Evolutionary conservation across 2,888 invertebrate species (phyloP).

Genomic region (Nemotelus nigrinus): DNA sequence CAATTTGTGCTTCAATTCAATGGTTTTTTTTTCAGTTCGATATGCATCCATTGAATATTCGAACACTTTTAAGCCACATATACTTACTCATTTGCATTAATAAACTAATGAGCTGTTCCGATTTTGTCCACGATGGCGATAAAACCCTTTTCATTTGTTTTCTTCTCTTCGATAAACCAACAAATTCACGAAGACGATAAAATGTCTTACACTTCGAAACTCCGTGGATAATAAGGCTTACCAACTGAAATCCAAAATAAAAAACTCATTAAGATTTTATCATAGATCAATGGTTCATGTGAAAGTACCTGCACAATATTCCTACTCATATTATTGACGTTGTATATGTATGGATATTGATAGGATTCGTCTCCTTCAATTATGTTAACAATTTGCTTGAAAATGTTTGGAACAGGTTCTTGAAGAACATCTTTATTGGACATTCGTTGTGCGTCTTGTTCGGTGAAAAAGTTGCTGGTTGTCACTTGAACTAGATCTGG

Average conservation of each 20-base stretch:
- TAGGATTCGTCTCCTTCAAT: constrained; percentile 68
- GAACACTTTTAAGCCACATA: not conserved
- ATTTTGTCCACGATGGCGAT: constrained; percentile 56
- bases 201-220: constrained; percentile 59
- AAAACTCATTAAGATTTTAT: constrained; percentile 45
- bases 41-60: no score
- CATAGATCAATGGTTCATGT: not conserved
- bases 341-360: constrained; percentile 77
- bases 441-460: constrained; percentile 70
- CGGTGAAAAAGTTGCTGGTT: constrained; percentile 59
- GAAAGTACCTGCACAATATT: constrained; percentile 76
- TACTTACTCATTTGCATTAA: constrained; percentile 59
- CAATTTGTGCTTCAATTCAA: no score
- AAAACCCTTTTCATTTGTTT: constrained; percentile 59
- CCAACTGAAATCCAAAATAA: constrained; percentile 36
- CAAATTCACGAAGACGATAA: constrained; percentile 60
- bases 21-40: no score
- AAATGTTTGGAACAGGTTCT: constrained; percentile 72
- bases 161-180: constrained; percentile 55
- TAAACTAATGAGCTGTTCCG: constrained; percentile 62
- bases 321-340: constrained; percentile 77
- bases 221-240: constrained; percentile 60
- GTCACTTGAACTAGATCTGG: constrained; percentile 70
- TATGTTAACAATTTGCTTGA: constrained; percentile 75
- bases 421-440: constrained; percentile 66